Evolutionary conservation across 2,797 vertebrate species (phyloP).

Genomic region (Enteromius viviparus): DNA sequence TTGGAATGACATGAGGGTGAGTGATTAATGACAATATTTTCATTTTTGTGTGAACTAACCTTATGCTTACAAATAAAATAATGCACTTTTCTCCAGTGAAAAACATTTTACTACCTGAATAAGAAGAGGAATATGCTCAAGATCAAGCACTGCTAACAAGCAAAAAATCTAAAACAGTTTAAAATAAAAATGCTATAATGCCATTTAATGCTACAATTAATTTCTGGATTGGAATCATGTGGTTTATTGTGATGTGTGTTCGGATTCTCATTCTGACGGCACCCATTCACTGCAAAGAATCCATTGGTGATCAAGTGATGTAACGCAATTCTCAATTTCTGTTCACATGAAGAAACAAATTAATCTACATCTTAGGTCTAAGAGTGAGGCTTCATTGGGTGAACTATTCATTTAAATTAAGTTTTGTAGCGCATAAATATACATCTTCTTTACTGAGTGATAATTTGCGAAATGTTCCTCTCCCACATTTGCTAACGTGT

Average conservation of each 20-base stretch:
- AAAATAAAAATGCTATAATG: neutral
- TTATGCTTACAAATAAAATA: neutral
- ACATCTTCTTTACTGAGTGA: neutral
- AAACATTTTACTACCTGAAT: too few species aligned
- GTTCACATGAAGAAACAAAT: neutral
- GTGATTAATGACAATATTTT: too few species aligned
- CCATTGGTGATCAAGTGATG: neutral
- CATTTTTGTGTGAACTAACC: too few species aligned
- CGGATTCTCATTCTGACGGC: too few species aligned
- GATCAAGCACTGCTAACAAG: neutral
- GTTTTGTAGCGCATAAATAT: neutral
- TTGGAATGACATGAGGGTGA: too few species aligned
- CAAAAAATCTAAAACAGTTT: neutral
- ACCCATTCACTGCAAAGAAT: neutral
- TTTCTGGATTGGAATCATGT: neutral
- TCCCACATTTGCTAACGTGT: neutral
- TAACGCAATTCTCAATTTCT: neutral
- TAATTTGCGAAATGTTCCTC: neutral
- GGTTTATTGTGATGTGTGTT: neutral
- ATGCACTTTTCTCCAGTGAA: too few species aligned
- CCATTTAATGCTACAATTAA: neutral
- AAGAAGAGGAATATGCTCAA: too few species aligned
- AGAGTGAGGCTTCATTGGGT: neutral
- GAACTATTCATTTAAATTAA: neutral
- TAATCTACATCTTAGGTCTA: neutral